Evolutionary conservation across 92 coral and sea anemone species (phyloP).

Genomic region (Epizoanthus rinbou): DNA sequence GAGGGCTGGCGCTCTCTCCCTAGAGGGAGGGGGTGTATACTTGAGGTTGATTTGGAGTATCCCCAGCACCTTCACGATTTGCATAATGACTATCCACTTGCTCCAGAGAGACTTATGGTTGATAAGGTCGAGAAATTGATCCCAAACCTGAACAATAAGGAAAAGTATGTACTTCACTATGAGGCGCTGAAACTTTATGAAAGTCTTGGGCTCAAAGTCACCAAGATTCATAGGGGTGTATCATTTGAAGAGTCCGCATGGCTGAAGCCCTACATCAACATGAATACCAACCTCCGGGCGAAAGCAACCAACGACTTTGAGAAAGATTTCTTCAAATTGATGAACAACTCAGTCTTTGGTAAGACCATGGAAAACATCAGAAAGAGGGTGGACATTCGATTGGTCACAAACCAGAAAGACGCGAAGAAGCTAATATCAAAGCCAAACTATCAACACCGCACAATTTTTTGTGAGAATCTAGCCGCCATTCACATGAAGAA

Average conservation of each 20-base stretch:
- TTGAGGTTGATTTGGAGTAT: constrained; percentile 39
- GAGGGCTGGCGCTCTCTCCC: too few species aligned
- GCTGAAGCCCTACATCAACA: constrained; percentile 48
- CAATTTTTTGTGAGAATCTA: constrained; percentile 43
- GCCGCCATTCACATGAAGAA: constrained; percentile 34
- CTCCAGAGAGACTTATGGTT: neutral
- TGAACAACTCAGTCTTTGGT: constrained; percentile 40
- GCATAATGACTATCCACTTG: too few species aligned
- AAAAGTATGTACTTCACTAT: constrained; percentile 48
- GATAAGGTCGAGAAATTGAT: constrained; percentile 39
- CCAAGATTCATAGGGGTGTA: constrained; percentile 49
- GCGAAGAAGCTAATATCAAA: too few species aligned
- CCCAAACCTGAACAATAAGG: constrained; percentile 41
- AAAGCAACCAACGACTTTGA: neutral
- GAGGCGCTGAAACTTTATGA: constrained; percentile 36
- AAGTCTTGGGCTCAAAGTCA: constrained; percentile 38
- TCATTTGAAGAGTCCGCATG: constrained; percentile 46
- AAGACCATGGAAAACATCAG: too few species aligned
- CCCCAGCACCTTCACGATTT: constrained; percentile 18
- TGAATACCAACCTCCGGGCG: constrained; percentile 53
- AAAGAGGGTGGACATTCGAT: too few species aligned
- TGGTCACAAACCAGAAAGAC: too few species aligned
- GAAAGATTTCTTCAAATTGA: neutral
- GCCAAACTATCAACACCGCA: neutral
- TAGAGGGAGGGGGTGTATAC: too few species aligned